Conservation (phyloP, 1,140 invertebrate genomes). For the Monomorium pharaonis region DNA sequence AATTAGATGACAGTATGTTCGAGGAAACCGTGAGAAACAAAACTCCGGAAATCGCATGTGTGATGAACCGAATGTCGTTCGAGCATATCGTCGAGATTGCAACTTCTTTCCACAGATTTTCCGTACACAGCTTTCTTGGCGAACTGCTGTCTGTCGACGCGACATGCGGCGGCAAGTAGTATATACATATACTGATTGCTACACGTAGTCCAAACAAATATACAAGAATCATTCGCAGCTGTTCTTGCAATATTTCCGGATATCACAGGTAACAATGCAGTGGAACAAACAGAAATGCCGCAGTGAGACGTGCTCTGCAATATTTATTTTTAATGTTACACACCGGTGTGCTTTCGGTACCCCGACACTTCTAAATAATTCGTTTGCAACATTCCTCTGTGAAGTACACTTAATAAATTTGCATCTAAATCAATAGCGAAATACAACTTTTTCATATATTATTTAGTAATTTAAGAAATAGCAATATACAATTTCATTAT, state of each 20-base stretch:
- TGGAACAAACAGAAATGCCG: slow-evolving; percentile 18
- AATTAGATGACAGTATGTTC: background rate
- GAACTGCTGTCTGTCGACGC: slow-evolving; percentile 13
- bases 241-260: background rate
- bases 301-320: background rate
- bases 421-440: background rate
- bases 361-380: background rate
- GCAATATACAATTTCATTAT: background rate
- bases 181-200: slow-evolving; percentile 20
- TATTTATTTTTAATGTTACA: slow-evolving; percentile 8
- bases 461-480: too few species aligned
- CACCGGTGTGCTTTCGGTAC: background rate
- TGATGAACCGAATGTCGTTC: background rate
- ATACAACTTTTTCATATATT: background rate
- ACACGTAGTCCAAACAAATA: slow-evolving; percentile 18
- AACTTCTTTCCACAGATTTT: background rate
- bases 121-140: slow-evolving; percentile 2
- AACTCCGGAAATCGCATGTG: background rate
- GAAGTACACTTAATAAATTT: background rate
- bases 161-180: slow-evolving; percentile 2
- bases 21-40: slow-evolving; percentile 3
- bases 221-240: slow-evolving; percentile 33
- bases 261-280: slow-evolving; percentile 14
- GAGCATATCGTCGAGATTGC: slow-evolving; percentile 21
- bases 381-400: background rate